Evolutionary conservation across 2,113 vertebrate genomes (phyloP).

Genomic region (Hyperopisus bebe): DNA sequence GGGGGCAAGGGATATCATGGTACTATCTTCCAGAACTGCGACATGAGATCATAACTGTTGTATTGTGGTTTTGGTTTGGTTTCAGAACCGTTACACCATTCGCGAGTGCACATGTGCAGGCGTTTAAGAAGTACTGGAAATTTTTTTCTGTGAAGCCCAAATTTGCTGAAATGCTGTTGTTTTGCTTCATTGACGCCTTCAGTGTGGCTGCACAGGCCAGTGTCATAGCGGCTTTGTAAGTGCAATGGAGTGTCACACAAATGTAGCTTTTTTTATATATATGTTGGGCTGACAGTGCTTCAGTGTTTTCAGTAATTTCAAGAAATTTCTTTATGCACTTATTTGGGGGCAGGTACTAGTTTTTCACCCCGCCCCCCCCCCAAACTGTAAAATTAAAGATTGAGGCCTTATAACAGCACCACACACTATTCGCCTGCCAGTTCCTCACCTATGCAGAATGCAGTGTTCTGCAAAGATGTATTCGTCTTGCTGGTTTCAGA

Average conservation of each 20-base stretch:
- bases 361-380: not conserved
- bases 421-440: not conserved
- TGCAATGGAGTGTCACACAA: not conserved
- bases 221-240: not conserved
- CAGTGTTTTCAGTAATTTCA: not conserved
- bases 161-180: not conserved
- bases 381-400: not conserved
- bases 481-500: not conserved
- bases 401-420: not conserved
- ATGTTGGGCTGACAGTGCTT: not conserved
- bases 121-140: not conserved
- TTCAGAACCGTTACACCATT: not conserved
- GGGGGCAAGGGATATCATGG: not conserved
- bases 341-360: not conserved
- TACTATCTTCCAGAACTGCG: not conserved
- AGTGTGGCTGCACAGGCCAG: not conserved
- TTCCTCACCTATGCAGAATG: not conserved
- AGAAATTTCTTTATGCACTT: not conserved
- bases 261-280: not conserved
- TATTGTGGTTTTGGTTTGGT: not conserved
- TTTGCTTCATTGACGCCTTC: not conserved
- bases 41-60: not conserved
- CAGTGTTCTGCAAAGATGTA: not conserved
- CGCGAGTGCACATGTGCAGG: not conserved
- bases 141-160: not conserved